Evolutionary conservation across 2,113 vertebrate species (phyloP).

Genomic region (Pterocles gutturalis): DNA sequence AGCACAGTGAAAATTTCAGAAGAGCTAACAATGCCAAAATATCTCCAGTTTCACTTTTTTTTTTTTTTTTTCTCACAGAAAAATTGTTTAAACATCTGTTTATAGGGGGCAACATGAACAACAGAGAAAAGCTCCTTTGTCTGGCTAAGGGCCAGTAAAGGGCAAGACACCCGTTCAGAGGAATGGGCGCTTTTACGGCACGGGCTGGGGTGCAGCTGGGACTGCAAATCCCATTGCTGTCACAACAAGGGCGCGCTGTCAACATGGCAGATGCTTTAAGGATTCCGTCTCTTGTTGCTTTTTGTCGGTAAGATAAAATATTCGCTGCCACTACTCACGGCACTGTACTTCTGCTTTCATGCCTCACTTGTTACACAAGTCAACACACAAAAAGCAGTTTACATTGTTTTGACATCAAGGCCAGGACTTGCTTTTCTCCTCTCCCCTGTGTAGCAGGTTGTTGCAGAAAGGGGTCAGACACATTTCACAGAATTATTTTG

Average conservation of each 20-base stretch:
- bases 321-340: not conserved
- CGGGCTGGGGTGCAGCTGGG: not conserved
- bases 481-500: not conserved
- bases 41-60: not conserved
- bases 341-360: not conserved
- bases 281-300: not conserved
- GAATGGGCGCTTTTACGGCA: not conserved
- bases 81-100: not conserved
- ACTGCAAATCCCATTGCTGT: constrained; percentile 7
- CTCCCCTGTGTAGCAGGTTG: not conserved
- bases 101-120: not conserved
- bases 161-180: not conserved
- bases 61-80: not conserved
- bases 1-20: not conserved
- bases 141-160: not conserved
- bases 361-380: constrained; percentile 4
- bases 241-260: not conserved
- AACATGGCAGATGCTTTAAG: not conserved
- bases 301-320: constrained; percentile 35
- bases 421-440: not conserved
- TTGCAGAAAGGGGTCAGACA: not conserved
- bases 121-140: not conserved
- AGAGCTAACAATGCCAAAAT: not conserved
- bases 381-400: constrained; percentile 24
- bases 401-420: constrained; percentile 3